Evolutionary conservation across 92 coral and sea anemone genomes (phyloP).

Genomic region (Paragorgia papillata): DNA sequence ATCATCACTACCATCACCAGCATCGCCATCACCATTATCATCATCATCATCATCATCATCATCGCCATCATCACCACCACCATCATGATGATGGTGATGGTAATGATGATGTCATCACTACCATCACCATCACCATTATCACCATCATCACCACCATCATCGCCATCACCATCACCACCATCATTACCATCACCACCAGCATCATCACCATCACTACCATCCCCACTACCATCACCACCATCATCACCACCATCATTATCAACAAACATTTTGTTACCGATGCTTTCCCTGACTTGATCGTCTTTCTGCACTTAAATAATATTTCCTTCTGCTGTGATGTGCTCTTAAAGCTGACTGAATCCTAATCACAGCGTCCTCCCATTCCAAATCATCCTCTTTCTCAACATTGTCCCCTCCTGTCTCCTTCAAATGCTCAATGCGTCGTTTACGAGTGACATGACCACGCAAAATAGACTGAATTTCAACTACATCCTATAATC

Average conservation of each 20-base stretch:
- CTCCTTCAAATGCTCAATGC: slow-evolving; percentile 55
- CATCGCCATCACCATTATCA: too few species aligned
- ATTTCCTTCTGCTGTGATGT: slow-evolving; percentile 73
- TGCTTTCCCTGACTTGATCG: background rate
- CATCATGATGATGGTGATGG: too few species aligned
- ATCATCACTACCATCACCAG: too few species aligned
- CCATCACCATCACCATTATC: too few species aligned
- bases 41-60: too few species aligned
- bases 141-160: too few species aligned
- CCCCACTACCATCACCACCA: background rate
- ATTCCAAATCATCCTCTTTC: slow-evolving; percentile 61
- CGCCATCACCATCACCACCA: too few species aligned
- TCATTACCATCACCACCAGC: too few species aligned
- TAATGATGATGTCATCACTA: too few species aligned
- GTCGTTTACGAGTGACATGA: slow-evolving; percentile 70
- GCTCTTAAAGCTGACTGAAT: slow-evolving; percentile 96
- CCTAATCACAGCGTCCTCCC: slow-evolving; percentile 76
- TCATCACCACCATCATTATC: too few species aligned
- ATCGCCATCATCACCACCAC: too few species aligned
- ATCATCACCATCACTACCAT: too few species aligned
- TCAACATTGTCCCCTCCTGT: background rate
- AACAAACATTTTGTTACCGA: background rate
- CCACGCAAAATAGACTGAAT: slow-evolving; percentile 94
- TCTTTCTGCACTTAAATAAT: slow-evolving; percentile 54
- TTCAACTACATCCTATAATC: slow-evolving; percentile 66